Percentiles rank a stretch among this genome's conserved stretches.
Evolutionary conservation across 92 coral and sea anemone genomes (phyloP).

Genomic region (Metridium senile): DNA sequence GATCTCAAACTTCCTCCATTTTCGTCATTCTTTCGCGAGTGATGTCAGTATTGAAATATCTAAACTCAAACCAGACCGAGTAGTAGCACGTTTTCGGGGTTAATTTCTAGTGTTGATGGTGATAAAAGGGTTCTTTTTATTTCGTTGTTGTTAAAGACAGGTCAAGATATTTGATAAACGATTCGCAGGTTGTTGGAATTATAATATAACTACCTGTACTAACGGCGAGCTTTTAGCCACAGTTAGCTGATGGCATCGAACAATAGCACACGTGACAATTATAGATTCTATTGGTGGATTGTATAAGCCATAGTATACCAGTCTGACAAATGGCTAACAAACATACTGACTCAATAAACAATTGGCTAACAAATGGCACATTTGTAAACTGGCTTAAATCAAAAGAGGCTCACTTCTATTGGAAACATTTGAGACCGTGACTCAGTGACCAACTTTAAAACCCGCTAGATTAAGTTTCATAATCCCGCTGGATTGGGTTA

Average conservation of each 20-base stretch:
- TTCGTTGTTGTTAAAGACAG: conserved; percentile 1
- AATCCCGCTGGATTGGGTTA: not conserved
- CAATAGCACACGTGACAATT: conserved; percentile 29
- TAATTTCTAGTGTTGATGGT: too few species aligned
- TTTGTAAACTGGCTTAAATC: not conserved
- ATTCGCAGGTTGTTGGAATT: not conserved
- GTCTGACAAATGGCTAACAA: conserved; percentile 33
- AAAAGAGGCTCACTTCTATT: not conserved
- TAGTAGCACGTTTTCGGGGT: too few species aligned
- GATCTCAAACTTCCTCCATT: too few species aligned
- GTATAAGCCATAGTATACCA: not conserved
- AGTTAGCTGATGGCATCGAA: not conserved
- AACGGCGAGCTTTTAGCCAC: too few species aligned
- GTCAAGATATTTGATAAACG: not conserved
- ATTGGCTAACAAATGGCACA: conserved; percentile 34
- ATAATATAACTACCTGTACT: conserved; percentile 5
- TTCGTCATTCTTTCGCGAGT: too few species aligned
- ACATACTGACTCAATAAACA: conserved; percentile 2
- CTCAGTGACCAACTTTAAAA: not conserved
- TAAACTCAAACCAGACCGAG: too few species aligned
- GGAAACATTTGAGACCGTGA: conserved; percentile 20
- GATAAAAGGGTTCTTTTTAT: not conserved
- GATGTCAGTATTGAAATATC: too few species aligned
- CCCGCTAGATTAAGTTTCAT: conserved; percentile 2
- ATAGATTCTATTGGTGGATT: conserved; percentile 14